Percentiles rank a stretch among this genome's conserved stretches.
Conservation (phyloP, 2,888 invertebrate genomes). For the Callimorpha dominula region DNA sequence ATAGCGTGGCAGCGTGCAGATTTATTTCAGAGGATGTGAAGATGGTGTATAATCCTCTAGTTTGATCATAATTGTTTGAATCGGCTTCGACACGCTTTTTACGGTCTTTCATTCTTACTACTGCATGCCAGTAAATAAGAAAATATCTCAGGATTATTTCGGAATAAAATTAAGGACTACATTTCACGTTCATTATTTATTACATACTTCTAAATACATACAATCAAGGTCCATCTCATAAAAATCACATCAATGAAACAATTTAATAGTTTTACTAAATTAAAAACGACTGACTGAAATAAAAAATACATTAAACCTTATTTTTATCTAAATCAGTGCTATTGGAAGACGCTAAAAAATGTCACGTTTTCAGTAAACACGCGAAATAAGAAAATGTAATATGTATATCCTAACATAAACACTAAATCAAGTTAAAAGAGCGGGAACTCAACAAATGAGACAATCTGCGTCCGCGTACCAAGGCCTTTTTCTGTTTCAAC, state of each 20-base stretch:
- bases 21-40: no score
- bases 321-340: slow-evolving; percentile 67
- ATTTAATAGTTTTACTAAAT: slow-evolving; percentile 65
- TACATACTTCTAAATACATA: slow-evolving; percentile 81
- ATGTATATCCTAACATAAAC: slow-evolving; percentile 52
- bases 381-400: slow-evolving; percentile 54
- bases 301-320: slow-evolving; percentile 69
- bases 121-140: no score
- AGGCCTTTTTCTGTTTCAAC: slow-evolving; percentile 62
- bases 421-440: slow-evolving; percentile 48
- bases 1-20: no score
- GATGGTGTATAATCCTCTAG: no score
- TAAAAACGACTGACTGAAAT: slow-evolving; percentile 77
- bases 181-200: slow-evolving; percentile 79
- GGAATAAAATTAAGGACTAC: slow-evolving; percentile 45
- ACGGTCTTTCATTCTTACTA: no score
- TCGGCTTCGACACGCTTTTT: no score
- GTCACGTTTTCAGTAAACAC: slow-evolving; percentile 53
- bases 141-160: not conserved
- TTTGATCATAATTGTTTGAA: no score
- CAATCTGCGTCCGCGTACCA: slow-evolving; percentile 48
- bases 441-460: slow-evolving; percentile 40
- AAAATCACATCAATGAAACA: slow-evolving; percentile 80
- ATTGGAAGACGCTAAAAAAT: slow-evolving; percentile 79
- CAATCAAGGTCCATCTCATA: slow-evolving; percentile 79